Evolutionary conservation across 2,113 vertebrate species (phyloP), one percentile per base, ranked within the genome.

Genomic region (Gasterosteus nipponicus): DNA sequence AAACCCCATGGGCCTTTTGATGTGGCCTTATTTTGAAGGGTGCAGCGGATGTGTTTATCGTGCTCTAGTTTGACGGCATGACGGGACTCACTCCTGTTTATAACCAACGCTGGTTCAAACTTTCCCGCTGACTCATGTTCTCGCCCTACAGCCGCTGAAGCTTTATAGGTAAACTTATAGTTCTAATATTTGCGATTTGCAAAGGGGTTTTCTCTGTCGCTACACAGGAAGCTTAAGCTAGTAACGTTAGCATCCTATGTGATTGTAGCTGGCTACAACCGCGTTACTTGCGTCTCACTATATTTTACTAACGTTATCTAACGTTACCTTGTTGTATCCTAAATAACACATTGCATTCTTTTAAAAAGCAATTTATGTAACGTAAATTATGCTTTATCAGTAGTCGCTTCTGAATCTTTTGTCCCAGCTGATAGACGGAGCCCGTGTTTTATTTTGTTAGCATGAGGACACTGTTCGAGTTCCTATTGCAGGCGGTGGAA

Each of bases 1-100:
- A 1, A 1, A 16, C 18, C 0, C 2, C 26, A 10, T 18, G 5
- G 5, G 3, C 8, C 8, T 22, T 3, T 5, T 2, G 0, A 2
- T 2, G 14, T 63, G 6, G 18, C 0, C 18, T 77, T 77, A 77
- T 57, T 77, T 47, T 77, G 80, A 82, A 68, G 12, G 10, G 26
- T 1, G 11, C 7, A 11, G 1, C 80, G 58, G 58, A 69, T 47
- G 46, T 49, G 6, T 7, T 5, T 14, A 0, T 46, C 0, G 0
- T 44, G 41, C 10, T 31, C 16, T 18, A 53, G 4, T 35, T 12
- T 73, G 51, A 68, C 9, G 1, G 0, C 9, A 11, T 22, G 14
- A n/a, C 18, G 4, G 31, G 1, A 19, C 3, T 10, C 22, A 38
- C 4, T 18, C 2, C 5, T 61, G 38, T 38, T 9, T 7, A 3